phyloP scores from a whole-genome alignment of 2,888 invertebrate genomes.

The Drosophila mettleri region DNA sequence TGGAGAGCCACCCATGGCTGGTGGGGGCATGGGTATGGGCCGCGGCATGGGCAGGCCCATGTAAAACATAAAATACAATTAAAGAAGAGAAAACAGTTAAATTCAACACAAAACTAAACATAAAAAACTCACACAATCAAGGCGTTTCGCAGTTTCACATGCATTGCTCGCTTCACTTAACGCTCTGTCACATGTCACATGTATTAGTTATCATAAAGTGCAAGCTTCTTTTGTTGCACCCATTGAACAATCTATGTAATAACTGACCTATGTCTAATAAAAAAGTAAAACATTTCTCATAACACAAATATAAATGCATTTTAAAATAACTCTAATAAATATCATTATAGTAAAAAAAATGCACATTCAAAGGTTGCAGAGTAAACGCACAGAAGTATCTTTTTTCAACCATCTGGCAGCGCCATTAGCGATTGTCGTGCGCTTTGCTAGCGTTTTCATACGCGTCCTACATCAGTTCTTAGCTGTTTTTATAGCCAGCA shows the following conservation, averaged over 20 bases:
- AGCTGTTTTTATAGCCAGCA: conserved; percentile 57
- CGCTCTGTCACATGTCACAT: conserved; percentile 49
- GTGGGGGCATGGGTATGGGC: conserved; percentile 86
- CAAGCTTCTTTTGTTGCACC: conserved; percentile 47
- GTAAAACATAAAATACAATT: conserved; percentile 71
- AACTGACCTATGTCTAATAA: conserved; percentile 68
- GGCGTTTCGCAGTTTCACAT: conserved; percentile 51
- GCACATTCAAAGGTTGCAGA: neutral
- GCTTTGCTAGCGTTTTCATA: conserved; percentile 58
- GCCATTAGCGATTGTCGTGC: conserved; percentile 38
- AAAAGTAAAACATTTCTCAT: conserved; percentile 47
- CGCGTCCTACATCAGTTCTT: conserved; percentile 43
- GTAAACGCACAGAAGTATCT: neutral
- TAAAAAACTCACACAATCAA: conserved; percentile 41
- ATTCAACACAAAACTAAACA: conserved; percentile 38
- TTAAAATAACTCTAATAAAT: neutral
- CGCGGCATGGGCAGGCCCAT: conserved; percentile 92
- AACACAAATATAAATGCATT: conserved; percentile 26
- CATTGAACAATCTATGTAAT: conserved; percentile 47
- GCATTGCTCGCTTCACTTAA: conserved; percentile 64
- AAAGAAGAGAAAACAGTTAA: conserved; percentile 21
- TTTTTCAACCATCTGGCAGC: conserved; percentile 44
- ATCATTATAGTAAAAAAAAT: too few species aligned
- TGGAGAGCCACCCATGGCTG: conserved; percentile 83
- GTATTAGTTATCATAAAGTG: conserved; percentile 66